Conservation (phyloP, 92 coral and sea anemone species). For the Parazoanthus darwini region DNA sequence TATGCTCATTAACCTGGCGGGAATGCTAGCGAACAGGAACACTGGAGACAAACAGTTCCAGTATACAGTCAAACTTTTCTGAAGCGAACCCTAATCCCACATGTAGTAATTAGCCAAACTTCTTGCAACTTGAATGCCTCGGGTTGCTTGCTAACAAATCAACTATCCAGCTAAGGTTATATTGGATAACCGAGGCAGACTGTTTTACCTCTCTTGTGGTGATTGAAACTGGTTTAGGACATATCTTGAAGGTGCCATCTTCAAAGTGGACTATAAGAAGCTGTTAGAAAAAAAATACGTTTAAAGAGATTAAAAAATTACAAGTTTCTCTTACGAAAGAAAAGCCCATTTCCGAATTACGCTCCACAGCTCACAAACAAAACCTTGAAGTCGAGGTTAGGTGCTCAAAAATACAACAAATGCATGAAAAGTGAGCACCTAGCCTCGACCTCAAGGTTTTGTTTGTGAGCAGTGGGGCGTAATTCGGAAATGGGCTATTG, state of each 20-base stretch:
- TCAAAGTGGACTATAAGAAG: slow-evolving; percentile 31
- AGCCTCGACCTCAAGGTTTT: no score
- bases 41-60: not conserved
- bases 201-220: slow-evolving; percentile 6
- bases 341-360: no score
- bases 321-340: not conserved
- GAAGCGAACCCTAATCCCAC: not conserved
- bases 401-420: no score
- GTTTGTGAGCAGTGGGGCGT: no score
- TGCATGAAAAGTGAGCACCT: no score
- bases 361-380: no score
- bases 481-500: no score
- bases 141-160: not conserved
- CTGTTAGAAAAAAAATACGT: not conserved
- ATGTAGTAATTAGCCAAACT: not conserved
- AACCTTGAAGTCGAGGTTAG: no score
- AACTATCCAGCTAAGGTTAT: not conserved
- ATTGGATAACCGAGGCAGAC: not conserved
- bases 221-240: slow-evolving; percentile 25
- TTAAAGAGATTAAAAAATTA: no score
- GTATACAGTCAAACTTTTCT: not conserved
- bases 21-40: not conserved
- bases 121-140: not conserved
- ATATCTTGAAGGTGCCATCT: slow-evolving; percentile 20
- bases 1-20: not conserved